Base-by-base conservation (phyloP, 2,113 vertebrate species). In the Melanocharis versteri region DNA sequence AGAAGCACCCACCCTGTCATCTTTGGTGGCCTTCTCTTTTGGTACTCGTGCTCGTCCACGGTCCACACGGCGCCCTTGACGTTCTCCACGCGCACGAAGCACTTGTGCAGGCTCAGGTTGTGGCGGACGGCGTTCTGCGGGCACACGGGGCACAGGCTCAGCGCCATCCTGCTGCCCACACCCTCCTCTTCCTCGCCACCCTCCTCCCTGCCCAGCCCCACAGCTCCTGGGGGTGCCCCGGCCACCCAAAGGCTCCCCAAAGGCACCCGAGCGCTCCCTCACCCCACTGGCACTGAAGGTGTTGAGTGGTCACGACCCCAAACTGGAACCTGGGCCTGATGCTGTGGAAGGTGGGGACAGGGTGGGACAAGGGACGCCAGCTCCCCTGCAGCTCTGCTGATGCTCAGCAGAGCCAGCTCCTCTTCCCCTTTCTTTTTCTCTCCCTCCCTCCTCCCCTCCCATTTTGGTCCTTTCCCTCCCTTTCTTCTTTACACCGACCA, bases 1-100 rank as follows among this genome's bases (percentile, higher is more conserved):
- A 33, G 64, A 15, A 40, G 48, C 56, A 96, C 98, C 35, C 96
- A 99, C 99, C 99, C 99, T 27, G 99, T 99, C 99, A 99, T 99
- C 99, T 99, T 99, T 99, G 99, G 99, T 94, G 99, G 99, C 98
- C 99, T 99, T 98, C 99, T 98, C 98, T 99, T 99, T 98, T 99
- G 99, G 98, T 99, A 99, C 97, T 99, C 99, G 69, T 99, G 98
- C 98, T 99, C 99, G 16, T 99, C 99, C 95, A 99, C 99, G 2
- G 99, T 99, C 99, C 99, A 99, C 94, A 99, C 99, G 0, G 99
- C 99, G 8, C 99, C 99, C 97, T 99, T 99, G 97, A 99, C 99
- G 33, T 99, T 99, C 98, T 99, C 99, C 96, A 99, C 99, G 1
- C 99, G 99, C 97, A 99, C 99, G 44, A 99, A 99, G 98, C 99